phyloP scores from a whole-genome alignment of 2,888 invertebrate species.

The Ectemnius cavifrons region DNA sequence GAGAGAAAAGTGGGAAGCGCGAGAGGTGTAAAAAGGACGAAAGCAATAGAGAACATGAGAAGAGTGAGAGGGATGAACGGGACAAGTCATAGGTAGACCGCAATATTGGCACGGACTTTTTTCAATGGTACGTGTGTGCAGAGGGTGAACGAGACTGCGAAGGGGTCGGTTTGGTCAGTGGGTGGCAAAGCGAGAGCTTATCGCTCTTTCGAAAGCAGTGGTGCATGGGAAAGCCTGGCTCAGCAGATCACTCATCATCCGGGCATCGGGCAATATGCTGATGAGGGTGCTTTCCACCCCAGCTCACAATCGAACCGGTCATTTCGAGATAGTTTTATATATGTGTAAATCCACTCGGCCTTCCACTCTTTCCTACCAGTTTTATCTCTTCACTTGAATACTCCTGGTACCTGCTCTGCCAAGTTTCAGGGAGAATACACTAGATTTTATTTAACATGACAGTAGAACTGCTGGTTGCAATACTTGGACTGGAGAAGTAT shows the following conservation, averaged over 20 bases:
- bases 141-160: no score
- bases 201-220: constrained; percentile 22
- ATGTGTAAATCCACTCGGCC: no score
- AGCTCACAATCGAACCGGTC: no score
- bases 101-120: constrained; percentile 26
- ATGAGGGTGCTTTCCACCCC: constrained; percentile 1
- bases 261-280: constrained; percentile 3
- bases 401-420: no score
- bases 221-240: constrained; percentile 1
- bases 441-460: no score
- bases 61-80: background rate
- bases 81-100: constrained; percentile 17
- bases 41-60: background rate
- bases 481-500: no score
- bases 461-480: no score
- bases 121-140: background rate
- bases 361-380: no score
- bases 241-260: background rate
- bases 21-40: background rate
- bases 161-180: background rate
- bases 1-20: background rate
- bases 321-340: no score
- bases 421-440: no score
- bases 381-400: no score
- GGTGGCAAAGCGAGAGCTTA: constrained; percentile 15